Percentiles rank a stretch among this genome's conserved stretches.
Evolutionary conservation across 2,113 vertebrate genomes (phyloP).

Genomic region (Melanerpes aurifrons): DNA sequence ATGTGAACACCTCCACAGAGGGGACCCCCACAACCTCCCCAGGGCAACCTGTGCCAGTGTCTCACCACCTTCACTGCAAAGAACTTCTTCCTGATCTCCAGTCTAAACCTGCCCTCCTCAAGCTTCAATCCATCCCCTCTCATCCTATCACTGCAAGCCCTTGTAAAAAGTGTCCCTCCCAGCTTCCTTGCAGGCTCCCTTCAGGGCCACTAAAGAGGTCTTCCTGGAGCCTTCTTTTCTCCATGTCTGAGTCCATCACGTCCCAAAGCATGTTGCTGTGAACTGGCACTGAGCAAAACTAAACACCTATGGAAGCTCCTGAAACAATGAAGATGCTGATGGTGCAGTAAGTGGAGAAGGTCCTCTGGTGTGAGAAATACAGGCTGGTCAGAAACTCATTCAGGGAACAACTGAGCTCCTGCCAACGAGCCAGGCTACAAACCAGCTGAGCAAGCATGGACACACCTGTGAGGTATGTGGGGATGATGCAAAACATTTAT

Average conservation of each 20-base stretch:
- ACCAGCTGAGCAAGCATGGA: not conserved
- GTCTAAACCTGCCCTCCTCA: no score
- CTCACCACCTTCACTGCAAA: no score
- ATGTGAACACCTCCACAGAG: no score
- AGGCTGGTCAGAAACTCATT: slow-evolving; percentile 3
- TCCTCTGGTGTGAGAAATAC: not conserved
- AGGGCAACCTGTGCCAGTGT: no score
- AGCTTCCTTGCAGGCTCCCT: no score
- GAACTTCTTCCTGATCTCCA: no score
- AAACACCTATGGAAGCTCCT: not conserved
- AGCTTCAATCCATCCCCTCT: no score
- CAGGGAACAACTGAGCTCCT: not conserved
- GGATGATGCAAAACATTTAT: not conserved
- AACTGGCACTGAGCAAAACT: not conserved
- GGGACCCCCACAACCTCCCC: no score
- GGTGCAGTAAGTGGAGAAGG: not conserved
- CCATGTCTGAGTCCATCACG: not conserved
- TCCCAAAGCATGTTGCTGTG: not conserved
- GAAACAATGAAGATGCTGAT: slow-evolving; percentile 2
- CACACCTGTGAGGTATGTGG: not conserved
- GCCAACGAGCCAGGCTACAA: not conserved
- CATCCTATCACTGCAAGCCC: no score
- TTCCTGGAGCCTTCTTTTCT: no score
- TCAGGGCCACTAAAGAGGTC: no score
- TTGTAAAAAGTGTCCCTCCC: no score